These are phyloP conservation scores for Vandiemenella viatica DNA, from an alignment of 2,888 invertebrate species.

Conservation along the genomic window DNA sequence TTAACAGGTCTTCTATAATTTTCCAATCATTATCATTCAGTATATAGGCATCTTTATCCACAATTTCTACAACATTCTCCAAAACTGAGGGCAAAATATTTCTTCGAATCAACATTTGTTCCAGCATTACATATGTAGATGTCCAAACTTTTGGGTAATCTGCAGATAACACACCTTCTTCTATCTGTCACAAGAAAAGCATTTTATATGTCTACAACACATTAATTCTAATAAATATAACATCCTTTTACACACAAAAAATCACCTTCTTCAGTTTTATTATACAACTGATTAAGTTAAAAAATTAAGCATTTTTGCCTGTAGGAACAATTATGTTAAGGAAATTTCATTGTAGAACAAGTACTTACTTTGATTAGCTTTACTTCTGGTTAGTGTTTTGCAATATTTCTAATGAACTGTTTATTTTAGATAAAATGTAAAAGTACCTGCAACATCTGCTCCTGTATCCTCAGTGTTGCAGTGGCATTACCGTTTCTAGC, in stretches of 20 bases:
- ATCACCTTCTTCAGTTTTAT: too few relatives aligned
- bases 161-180: conserved; percentile 17
- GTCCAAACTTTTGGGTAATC: conserved; percentile 31
- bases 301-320: too few relatives aligned
- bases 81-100: conserved; percentile 26
- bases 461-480: conserved; percentile 26
- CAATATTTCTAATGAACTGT: too few relatives aligned
- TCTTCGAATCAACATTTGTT: conserved; percentile 27
- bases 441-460: conserved; percentile 21
- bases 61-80: conserved; percentile 24
- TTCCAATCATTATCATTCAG: conserved; percentile 30
- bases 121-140: conserved; percentile 32
- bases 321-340: too few relatives aligned
- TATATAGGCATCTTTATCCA: conserved; percentile 25
- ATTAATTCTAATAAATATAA: too few relatives aligned
- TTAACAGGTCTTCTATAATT: conserved; percentile 29
- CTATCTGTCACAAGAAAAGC: conserved; percentile 9
- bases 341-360: too few relatives aligned
- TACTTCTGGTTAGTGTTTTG: too few relatives aligned
- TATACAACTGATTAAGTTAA: too few relatives aligned
- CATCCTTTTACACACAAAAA: too few relatives aligned
- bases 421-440: background rate
- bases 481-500: conserved; percentile 25
- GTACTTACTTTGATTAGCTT: too few relatives aligned
- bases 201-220: too few relatives aligned